Evolutionary conservation across 1,140 invertebrate genomes (phyloP).

Genomic region (Musca domestica): DNA sequence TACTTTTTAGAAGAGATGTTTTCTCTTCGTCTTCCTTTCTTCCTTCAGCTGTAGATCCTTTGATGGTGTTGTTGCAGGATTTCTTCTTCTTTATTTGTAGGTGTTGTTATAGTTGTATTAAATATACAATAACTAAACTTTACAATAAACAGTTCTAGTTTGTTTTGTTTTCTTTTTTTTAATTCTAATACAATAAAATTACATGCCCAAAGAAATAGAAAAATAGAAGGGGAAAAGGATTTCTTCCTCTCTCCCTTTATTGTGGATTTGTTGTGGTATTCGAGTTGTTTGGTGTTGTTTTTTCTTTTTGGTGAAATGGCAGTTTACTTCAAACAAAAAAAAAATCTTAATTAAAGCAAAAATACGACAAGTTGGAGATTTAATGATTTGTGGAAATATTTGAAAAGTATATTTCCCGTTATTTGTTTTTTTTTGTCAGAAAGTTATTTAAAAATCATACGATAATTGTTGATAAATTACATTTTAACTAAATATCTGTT

Average conservation of each 20-base stretch:
- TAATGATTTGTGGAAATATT: background rate
- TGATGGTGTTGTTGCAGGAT: background rate
- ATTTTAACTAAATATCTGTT: conserved; percentile 2
- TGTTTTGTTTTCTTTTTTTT: background rate
- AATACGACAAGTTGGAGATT: too few species aligned
- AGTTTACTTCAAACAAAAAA: conserved; percentile 15
- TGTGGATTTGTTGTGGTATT: conserved; percentile 15
- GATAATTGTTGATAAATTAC: background rate
- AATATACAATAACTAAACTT: conserved; percentile 9
- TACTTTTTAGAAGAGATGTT: background rate
- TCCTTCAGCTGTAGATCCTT: too few species aligned
- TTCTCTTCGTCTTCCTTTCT: background rate
- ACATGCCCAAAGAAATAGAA: too few species aligned
- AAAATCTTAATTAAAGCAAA: background rate
- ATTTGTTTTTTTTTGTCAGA: too few species aligned
- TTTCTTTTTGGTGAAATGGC: conserved; percentile 13
- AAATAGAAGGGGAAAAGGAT: too few species aligned
- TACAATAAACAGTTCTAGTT: conserved; percentile 1
- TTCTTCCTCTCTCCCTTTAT: too few species aligned
- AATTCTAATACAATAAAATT: too few species aligned
- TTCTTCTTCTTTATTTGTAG: background rate
- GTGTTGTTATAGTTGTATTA: background rate
- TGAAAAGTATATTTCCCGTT: too few species aligned
- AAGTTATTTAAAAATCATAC: too few species aligned
- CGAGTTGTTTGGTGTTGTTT: conserved; percentile 3